These are phyloP conservation scores for Lepus europaeus DNA, from an alignment of 2,113 vertebrate genomes.

Conservation along the genomic window DNA sequence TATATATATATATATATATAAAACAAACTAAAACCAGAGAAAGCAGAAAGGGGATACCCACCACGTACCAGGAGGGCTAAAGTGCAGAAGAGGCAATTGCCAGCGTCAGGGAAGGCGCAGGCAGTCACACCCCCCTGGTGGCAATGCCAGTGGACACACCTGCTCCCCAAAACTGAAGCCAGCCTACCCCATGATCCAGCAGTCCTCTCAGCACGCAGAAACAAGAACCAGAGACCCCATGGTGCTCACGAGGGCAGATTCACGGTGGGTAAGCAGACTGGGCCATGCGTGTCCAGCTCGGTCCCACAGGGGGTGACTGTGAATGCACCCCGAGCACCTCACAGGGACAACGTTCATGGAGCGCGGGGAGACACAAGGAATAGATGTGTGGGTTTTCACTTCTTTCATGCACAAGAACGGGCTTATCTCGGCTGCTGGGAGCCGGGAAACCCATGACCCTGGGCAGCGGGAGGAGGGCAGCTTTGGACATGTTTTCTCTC, in stretches of 20 bases:
- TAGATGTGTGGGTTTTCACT: not conserved
- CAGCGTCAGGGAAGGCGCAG: no score
- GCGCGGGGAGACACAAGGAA: not conserved
- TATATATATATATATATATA: no score
- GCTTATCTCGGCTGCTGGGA: not conserved
- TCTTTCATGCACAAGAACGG: not conserved
- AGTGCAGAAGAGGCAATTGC: not conserved
- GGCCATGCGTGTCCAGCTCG: accelerated
- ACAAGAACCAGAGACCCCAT: not conserved
- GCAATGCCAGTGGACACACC: accelerated
- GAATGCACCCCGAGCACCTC: not conserved
- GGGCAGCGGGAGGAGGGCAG: not conserved
- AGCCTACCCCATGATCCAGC: not conserved
- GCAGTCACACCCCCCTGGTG: not conserved
- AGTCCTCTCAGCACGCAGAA: accelerated
- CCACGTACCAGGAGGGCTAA: not conserved
- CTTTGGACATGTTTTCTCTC: not conserved
- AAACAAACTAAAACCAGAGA: no score
- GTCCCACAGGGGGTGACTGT: accelerated
- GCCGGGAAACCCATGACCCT: not conserved
- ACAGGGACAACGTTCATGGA: accelerated
- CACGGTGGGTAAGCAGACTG: no score
- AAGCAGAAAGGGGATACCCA: no score
- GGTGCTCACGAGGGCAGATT: not conserved
- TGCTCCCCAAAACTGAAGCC: not conserved